Conservation (phyloP, 2,888 invertebrate species). For the Chloroclystis v-ata region DNA sequence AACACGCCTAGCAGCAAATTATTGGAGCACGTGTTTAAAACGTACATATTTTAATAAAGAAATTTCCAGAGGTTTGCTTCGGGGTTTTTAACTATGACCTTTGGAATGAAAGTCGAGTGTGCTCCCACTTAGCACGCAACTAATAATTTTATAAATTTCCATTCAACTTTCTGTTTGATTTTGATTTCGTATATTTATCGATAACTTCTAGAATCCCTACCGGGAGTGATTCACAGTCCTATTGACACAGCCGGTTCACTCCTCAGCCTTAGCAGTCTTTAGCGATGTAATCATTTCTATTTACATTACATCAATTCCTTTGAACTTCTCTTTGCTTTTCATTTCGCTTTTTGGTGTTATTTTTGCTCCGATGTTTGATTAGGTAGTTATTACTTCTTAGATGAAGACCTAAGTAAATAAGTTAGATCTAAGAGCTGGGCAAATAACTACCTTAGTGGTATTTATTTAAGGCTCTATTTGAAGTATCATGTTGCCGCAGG, state of each 20-base stretch:
- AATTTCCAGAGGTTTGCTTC: too few relatives aligned
- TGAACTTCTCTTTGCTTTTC: slow-evolving; percentile 2
- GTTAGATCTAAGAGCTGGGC: slow-evolving; percentile 1
- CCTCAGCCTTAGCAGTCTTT: slow-evolving; percentile 18
- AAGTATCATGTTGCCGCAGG: too few relatives aligned
- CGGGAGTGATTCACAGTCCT: slow-evolving; percentile 19
- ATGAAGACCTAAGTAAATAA: slow-evolving; percentile 5
- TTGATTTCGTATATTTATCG: too few relatives aligned
- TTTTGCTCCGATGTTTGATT: not conserved
- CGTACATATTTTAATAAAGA: too few relatives aligned
- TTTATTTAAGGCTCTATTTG: too few relatives aligned
- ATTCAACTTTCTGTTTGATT: too few relatives aligned
- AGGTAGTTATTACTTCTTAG: not conserved
- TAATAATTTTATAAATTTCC: too few relatives aligned
- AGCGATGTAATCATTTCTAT: slow-evolving; percentile 25
- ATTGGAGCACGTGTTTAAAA: too few relatives aligned
- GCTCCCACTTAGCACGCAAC: too few relatives aligned
- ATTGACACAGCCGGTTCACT: slow-evolving; percentile 22
- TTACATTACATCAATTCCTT: slow-evolving; percentile 23
- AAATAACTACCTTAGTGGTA: not conserved
- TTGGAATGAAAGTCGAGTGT: too few relatives aligned
- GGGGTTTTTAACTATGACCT: too few relatives aligned
- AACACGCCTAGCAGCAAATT: too few relatives aligned
- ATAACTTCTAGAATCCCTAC: slow-evolving; percentile 12
- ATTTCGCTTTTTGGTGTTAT: not conserved